Evolutionary conservation across 2,113 vertebrate species (phyloP), one percentile per base, ranked within the genome.

Genomic region (Amazona guildingii): DNA sequence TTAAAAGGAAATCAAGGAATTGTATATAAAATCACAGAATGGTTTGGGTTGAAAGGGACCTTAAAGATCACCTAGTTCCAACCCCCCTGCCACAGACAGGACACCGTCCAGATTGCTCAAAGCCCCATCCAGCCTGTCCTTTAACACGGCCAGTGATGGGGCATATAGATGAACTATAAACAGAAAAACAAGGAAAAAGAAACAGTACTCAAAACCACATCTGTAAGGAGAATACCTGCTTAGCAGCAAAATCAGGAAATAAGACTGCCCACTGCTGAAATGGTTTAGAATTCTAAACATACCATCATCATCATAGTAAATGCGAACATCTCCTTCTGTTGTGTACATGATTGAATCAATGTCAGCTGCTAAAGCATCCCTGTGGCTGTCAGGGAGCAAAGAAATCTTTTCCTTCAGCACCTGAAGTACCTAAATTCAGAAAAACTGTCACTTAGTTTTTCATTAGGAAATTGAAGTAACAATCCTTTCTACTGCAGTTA

Each of bases 301-400:
- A 99, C 99, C 99, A 57, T 98, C 97, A 69, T 99, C 98, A 83
- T 99, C 98, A 52, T 99, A 99, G 97, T 99, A 98, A 97, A 99
- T 99, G 46, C 98, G 98, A 92, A 99, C 98, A 79, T 99, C 98
- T 63, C 98, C 98, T 62, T 98, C 96, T 18, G 97, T 98, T 4
- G 97, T 98, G 89, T 98, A 98, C 97, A 99, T 98, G 75, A 99
- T 98, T 49, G 99, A 98, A 78, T 99, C 98, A 10, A 98, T 91
- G 20, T 98, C 98, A n/a, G 98, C 99, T 78, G 96, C 98, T 70
- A 99, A 98, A 6, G 99, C 99, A 79, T 96, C 97, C 97, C 98
- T 98, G 97, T 98, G 97, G 96, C 77, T 98, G 54, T 97, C 95
- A 35, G 99, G 97, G 64, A 99, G 96, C 43, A 96, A 95, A 73